Evolutionary conservation across 1,140 invertebrate genomes (phyloP), one percentile per base, ranked within the genome.

Genomic region (Drosophila watanabei): DNA sequence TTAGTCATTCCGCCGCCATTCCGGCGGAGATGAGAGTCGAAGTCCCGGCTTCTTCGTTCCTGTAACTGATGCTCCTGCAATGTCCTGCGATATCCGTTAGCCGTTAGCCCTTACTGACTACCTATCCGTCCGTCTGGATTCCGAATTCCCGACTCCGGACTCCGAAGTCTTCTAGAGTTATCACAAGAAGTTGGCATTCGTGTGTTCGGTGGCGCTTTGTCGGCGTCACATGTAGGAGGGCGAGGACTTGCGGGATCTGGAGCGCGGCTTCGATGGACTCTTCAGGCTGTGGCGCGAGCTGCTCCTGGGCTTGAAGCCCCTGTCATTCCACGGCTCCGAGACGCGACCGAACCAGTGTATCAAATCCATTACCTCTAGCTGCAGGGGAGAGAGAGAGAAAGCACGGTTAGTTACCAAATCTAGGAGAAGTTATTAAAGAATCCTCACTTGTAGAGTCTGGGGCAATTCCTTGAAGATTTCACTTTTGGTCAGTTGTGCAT

Each of bases 391-490:
- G 6, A n/a, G 1, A 18, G 9, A 18, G 20, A 16, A 11, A 49
- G 2, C 4, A 30, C 5, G 46, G 14, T 39, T 20, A 6, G 5
- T 13, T 18, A 13, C 7, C 10, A 33, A 18, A 35, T 14, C 3
- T 10, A 9, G 1, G 9, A 2, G 8, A 16, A 32, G 14, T 33
- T 45, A 33, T 28, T 5, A 11, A 5, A 20, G 20, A 14, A 5
- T 18, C 28, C 37, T 57, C 60, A 95, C 94, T 86, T 96, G 95
- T 57, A 96, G 87, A 46, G 94, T 94, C 66, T 94, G 94, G 7
- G 95, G 95, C 59, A 96, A 92, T 81, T 96, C 95, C 75, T 94
- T 94, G 81, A 95, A 96, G 35, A 95, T 93, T 68, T 96, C 95
- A 82, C 93, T 94, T 59, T 95, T 94, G 43, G 94, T 94, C n/a